Evolutionary conservation across 2,797 vertebrate genomes (phyloP).

Genomic region (Salarias fasciatus): DNA sequence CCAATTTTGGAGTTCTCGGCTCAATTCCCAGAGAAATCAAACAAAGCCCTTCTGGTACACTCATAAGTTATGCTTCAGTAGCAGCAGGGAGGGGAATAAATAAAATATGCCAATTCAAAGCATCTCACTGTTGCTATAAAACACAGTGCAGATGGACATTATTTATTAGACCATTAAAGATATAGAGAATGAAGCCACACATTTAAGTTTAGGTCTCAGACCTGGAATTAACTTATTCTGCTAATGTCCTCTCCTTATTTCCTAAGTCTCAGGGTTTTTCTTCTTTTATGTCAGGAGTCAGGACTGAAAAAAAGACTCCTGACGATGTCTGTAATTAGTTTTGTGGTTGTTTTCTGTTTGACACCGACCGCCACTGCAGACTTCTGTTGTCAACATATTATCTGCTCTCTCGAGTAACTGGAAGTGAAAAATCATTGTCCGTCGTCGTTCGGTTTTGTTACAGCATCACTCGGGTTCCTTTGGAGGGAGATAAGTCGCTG

Average conservation of each 20-base stretch:
- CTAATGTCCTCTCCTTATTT: conserved; percentile 4
- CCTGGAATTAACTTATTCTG: conserved; percentile 17
- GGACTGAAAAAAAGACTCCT: too few relatives aligned
- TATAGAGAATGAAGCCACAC: conserved; percentile 51
- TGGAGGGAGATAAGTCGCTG: conserved; percentile 16
- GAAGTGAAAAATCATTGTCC: not conserved
- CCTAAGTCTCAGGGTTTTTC: too few relatives aligned
- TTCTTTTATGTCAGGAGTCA: too few relatives aligned
- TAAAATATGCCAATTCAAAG: conserved; percentile 74
- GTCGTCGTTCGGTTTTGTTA: conserved; percentile 13
- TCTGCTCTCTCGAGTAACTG: not conserved
- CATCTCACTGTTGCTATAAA: conserved; percentile 56
- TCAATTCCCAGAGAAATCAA: conserved; percentile 79
- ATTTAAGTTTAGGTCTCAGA: conserved; percentile 43
- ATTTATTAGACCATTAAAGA: conserved; percentile 60
- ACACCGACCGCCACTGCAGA: too few relatives aligned
- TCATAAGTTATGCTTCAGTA: conserved; percentile 76
- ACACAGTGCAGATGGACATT: conserved; percentile 69
- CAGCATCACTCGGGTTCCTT: conserved; percentile 9
- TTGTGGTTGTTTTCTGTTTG: not conserved
- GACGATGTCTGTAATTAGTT: not conserved
- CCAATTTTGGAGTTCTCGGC: conserved; percentile 77
- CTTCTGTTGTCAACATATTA: not conserved
- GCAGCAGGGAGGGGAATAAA: conserved; percentile 61
- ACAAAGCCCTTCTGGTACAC: conserved; percentile 76